Conservation (phyloP, 1,140 invertebrate species). For the Cyphomyrmex costatus region DNA sequence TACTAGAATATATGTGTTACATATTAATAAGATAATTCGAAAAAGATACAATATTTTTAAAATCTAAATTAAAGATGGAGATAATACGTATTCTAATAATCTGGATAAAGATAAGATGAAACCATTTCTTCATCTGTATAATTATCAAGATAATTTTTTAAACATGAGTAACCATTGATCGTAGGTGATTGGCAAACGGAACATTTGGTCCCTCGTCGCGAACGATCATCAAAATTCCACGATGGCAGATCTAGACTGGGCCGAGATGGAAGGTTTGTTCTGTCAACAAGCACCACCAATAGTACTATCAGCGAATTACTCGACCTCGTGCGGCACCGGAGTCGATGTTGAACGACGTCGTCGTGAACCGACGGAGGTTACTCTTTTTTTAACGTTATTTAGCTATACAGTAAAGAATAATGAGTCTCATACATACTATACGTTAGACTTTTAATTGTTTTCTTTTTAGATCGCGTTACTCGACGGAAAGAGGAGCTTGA, state of each 20-base stretch:
- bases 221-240: slow-evolving; percentile 93
- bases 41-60: too few species aligned
- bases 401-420: neutral
- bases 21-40: too few species aligned
- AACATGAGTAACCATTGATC: too few species aligned
- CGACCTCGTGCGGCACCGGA: slow-evolving; percentile 85
- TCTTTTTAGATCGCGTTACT: slow-evolving; percentile 91
- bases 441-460: neutral
- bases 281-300: slow-evolving; percentile 92
- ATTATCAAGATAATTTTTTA: too few species aligned
- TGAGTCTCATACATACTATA: neutral
- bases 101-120: too few species aligned
- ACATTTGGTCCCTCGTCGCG: slow-evolving; percentile 97
- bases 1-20: too few species aligned
- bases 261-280: slow-evolving; percentile 96
- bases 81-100: too few species aligned
- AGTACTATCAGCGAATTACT: slow-evolving; percentile 87
- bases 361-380: slow-evolving; percentile 90
- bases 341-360: slow-evolving; percentile 88
- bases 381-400: neutral
- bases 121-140: too few species aligned
- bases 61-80: too few species aligned
- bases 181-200: slow-evolving; percentile 93
- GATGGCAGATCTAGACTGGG: slow-evolving; percentile 94
- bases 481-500: slow-evolving; percentile 98